Evolutionary conservation across 2,888 invertebrate genomes (phyloP), one percentile per base, ranked within the genome.

Genomic region (Platypus cylindrus): DNA sequence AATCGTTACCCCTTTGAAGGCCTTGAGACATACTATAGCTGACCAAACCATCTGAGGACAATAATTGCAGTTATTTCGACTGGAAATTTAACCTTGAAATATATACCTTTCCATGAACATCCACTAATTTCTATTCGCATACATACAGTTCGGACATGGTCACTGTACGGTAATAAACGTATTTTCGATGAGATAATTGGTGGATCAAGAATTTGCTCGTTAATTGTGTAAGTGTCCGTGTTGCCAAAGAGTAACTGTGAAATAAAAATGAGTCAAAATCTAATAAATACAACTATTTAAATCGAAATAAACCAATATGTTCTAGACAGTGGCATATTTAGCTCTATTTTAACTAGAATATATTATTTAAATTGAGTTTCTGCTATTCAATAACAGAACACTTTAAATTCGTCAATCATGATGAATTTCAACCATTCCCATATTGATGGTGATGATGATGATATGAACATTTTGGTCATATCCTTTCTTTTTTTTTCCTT

Each of bases 81-180:
- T n/a, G n/a, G n/a, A n/a, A n/a, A n/a, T n/a, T n/a, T n/a, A n/a
- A n/a, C 5, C 20, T 7, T 9, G 20, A 9, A 15, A 16, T 48
- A 66, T 72, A 73, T 60, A 83, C 84, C 80, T 63, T 67, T 68
- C 73, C 78, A 84, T 45, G 64, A 66, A 62, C 86, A 87, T 37
- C 86, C 86, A 46, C 81, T 73, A 47, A 86, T 65, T 64, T 87
- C 87, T 31, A 84, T 73, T 43, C 86, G 64, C 69, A 87, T 72
- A 58, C 86, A 87, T 43, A 84, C 79, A 3, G 78, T 84, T 41
- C 84, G 68, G 46, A 78, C 74, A 55, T 79, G 77, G 40, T 75
- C 72, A 43, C 81, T 79, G 62, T 78, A 81, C 5, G 86, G 87
- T 50, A 84, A 72, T 55, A 87, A 73, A 41, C 86, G 74, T 43